These are phyloP conservation scores for Babyrousa celebensis DNA, from an alignment of 2,797 vertebrate genomes.

Conservation along the genomic window DNA sequence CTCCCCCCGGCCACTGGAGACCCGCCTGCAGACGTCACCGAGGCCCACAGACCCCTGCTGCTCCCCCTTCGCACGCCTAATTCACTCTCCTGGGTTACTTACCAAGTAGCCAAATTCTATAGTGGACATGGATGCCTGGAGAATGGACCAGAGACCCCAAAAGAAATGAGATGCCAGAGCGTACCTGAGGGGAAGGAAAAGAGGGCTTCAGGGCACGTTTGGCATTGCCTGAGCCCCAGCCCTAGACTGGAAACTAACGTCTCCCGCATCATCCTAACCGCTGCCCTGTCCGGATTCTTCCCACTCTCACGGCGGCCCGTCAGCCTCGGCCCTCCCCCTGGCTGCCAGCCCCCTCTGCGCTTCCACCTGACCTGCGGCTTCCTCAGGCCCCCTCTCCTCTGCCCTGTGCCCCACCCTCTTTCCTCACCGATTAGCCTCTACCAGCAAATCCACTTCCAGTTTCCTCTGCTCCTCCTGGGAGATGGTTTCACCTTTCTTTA, in stretches of 20 bases:
- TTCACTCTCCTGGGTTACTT: constrained; percentile 75
- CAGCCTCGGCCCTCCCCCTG: neutral
- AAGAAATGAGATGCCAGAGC: constrained; percentile 97
- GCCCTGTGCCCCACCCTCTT: fast-evolving
- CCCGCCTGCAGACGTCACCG: neutral
- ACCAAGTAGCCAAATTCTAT: constrained; percentile 99
- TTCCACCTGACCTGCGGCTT: neutral
- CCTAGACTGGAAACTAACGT: neutral
- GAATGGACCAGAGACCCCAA: constrained; percentile 98
- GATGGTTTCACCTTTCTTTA: constrained; percentile 60
- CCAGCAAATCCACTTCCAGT: constrained; percentile 93
- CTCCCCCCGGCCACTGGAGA: neutral
- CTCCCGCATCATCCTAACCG: too few species aligned
- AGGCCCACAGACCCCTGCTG: neutral
- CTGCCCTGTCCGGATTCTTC: neutral
- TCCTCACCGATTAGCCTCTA: constrained; percentile 94
- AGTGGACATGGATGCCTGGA: constrained; percentile 97
- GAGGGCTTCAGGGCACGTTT: neutral
- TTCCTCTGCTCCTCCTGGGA: constrained; percentile 88
- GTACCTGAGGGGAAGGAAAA: constrained; percentile 90
- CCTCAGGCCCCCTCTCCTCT: too few species aligned
- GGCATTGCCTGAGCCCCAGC: too few species aligned
- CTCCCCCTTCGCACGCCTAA: too few species aligned
- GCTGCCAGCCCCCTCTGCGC: fast-evolving
- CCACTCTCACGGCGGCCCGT: fast-evolving